Conservation (phyloP, 2,888 invertebrate species). For the Meiosimyza platycephala region DNA sequence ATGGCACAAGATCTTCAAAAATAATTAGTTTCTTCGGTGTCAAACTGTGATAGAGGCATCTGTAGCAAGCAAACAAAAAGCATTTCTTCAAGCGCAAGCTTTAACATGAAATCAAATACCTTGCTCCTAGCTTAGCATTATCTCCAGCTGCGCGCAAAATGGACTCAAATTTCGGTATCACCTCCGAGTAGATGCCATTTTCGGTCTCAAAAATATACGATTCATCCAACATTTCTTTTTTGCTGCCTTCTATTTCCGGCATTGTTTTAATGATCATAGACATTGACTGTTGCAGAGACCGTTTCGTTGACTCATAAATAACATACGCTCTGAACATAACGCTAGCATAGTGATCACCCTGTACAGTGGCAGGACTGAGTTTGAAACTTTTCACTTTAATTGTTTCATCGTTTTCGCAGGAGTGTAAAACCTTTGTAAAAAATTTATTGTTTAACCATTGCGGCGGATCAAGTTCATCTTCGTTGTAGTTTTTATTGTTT, state of each 20-base stretch:
- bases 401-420: not conserved
- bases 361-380: constrained; percentile 32
- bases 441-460: constrained; percentile 48
- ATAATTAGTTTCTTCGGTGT: constrained; percentile 41
- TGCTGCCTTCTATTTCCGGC: constrained; percentile 43
- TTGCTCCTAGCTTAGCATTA: constrained; percentile 39
- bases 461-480: constrained; percentile 51
- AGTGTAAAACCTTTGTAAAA: constrained; percentile 44
- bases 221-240: constrained; percentile 42
- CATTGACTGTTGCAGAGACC: not conserved
- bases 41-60: constrained; percentile 35
- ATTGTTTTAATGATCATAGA: constrained; percentile 47
- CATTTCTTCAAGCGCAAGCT: not conserved
- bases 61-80: constrained; percentile 2
- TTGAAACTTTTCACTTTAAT: constrained; percentile 25
- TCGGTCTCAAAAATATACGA: constrained; percentile 44
- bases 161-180: constrained; percentile 45
- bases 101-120: constrained; percentile 16
- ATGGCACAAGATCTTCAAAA: constrained; percentile 42
- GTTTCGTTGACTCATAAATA: not conserved
- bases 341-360: constrained; percentile 45
- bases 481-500: constrained; percentile 30
- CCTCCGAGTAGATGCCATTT: constrained; percentile 43
- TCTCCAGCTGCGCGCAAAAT: constrained; percentile 43
- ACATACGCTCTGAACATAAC: constrained; percentile 42